These are phyloP conservation scores for Bubalus kerabau DNA, from an alignment of 2,113 vertebrate species.

Conservation along the genomic window DNA sequence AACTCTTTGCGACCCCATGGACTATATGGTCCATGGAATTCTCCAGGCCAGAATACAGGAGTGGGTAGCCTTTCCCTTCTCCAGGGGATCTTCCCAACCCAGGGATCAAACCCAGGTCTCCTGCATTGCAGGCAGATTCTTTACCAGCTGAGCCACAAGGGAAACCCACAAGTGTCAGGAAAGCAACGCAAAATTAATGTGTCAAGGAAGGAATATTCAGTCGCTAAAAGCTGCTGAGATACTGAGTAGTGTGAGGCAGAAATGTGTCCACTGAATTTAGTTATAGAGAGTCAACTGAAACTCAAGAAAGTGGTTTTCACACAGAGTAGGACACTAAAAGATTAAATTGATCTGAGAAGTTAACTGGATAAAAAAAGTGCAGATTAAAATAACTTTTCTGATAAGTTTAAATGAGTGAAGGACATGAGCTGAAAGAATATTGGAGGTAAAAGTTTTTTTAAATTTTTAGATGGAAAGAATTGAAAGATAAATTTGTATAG, in stretches of 20 bases:
- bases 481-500: not conserved
- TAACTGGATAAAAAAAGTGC: not conserved
- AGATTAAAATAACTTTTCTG: not conserved
- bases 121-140: not conserved
- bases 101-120: not conserved
- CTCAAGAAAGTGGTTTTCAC: not conserved
- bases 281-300: not conserved
- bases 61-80: not conserved
- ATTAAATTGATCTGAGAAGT: not conserved
- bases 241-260: not conserved
- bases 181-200: not conserved
- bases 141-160: not conserved
- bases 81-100: too few relatives aligned
- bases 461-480: not conserved
- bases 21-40: not conserved
- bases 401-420: not conserved
- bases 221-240: not conserved
- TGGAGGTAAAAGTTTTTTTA: not conserved
- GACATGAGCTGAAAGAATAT: not conserved
- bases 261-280: not conserved
- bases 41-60: not conserved
- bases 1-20: too few relatives aligned
- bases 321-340: not conserved
- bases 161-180: not conserved
- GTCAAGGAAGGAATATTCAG: not conserved